Evolutionary conservation across 1,140 invertebrate genomes (phyloP).

Genomic region (Nixonia krombeini): DNA sequence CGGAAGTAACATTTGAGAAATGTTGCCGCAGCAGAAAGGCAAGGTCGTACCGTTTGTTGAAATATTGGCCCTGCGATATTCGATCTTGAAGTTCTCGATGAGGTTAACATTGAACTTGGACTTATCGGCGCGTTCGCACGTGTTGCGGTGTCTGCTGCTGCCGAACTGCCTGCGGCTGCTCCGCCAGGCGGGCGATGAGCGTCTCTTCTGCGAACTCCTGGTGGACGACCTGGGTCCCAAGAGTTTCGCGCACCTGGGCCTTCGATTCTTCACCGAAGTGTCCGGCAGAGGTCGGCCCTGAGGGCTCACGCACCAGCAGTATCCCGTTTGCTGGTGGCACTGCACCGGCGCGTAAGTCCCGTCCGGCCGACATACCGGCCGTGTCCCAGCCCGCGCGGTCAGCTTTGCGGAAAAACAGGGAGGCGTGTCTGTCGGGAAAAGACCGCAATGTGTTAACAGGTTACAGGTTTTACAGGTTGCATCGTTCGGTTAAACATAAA

Average conservation of each 20-base stretch:
- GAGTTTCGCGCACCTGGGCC: constrained; percentile 76
- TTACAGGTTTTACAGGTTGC: background rate
- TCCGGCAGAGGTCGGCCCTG: constrained; percentile 84
- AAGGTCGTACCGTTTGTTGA: constrained; percentile 56
- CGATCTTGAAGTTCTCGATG: constrained; percentile 85
- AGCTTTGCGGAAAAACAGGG: constrained; percentile 71
- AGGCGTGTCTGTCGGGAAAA: constrained; percentile 64
- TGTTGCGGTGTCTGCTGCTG: constrained; percentile 55
- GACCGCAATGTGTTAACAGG: constrained; percentile 3
- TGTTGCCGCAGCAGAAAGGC: too few relatives aligned
- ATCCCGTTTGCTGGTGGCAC: constrained; percentile 83
- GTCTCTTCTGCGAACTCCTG: constrained; percentile 54
- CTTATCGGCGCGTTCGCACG: constrained; percentile 82
- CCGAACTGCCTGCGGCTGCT: constrained; percentile 57
- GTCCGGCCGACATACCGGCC: constrained; percentile 82
- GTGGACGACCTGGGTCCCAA: constrained; percentile 39
- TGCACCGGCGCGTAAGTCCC: constrained; percentile 88
- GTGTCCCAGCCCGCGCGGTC: constrained; percentile 51
- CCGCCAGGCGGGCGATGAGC: constrained; percentile 60
- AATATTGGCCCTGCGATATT: constrained; percentile 75
- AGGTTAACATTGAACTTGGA: constrained; percentile 85
- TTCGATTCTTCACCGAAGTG: constrained; percentile 78
- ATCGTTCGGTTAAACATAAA: too few relatives aligned
- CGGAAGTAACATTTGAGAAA: too few relatives aligned
- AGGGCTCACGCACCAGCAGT: constrained; percentile 88